Conservation (phyloP, 2,888 invertebrate species). For the Scaptomyza cyrtandrae region DNA sequence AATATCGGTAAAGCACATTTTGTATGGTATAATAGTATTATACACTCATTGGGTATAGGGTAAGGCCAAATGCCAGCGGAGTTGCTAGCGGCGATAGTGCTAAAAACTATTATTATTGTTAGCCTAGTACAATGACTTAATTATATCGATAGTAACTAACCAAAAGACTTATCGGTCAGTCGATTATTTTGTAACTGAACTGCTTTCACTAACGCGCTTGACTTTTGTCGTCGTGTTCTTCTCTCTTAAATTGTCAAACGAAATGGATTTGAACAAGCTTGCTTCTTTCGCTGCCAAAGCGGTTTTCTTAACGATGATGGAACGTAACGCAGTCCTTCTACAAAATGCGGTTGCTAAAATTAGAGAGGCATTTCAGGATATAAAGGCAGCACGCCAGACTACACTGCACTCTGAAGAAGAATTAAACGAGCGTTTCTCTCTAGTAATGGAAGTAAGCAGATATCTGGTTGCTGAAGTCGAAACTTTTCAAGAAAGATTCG, state of each 20-base stretch:
- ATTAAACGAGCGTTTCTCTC: not conserved
- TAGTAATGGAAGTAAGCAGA: not conserved
- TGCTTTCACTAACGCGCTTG: constrained; percentile 2
- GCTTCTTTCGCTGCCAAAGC: not conserved
- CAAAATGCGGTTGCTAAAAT: not conserved
- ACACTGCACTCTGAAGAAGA: not conserved
- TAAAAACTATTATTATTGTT: too few species aligned
- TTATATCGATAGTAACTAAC: too few species aligned
- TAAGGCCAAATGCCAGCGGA: too few species aligned
- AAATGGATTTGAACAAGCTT: not conserved
- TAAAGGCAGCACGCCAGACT: not conserved
- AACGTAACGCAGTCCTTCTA: not conserved
- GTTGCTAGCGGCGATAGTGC: too few species aligned
- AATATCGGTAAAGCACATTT: too few species aligned
- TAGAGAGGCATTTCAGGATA: not conserved
- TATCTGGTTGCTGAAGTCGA: not conserved
- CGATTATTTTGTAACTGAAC: not conserved
- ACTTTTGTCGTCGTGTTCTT: not conserved
- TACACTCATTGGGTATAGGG: too few species aligned
- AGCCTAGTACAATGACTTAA: too few species aligned
- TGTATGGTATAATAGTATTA: too few species aligned
- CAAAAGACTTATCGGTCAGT: not conserved
- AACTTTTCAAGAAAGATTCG: not conserved
- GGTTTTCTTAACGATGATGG: not conserved
- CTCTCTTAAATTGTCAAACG: not conserved